These are phyloP conservation scores for Lydus trimaculatus DNA, from an alignment of 2,888 invertebrate genomes.

Conservation along the genomic window DNA sequence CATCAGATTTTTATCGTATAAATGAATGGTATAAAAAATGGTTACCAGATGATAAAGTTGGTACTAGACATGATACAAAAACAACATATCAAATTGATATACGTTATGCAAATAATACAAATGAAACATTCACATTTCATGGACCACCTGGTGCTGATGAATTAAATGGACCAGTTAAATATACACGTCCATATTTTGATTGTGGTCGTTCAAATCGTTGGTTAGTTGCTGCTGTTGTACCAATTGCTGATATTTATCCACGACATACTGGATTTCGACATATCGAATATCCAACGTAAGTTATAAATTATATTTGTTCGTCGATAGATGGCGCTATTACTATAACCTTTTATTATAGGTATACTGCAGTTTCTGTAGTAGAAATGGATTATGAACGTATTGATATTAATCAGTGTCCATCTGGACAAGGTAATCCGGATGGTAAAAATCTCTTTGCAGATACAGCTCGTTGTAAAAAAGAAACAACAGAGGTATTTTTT, in stretches of 20 bases:
- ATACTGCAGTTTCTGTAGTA: slow-evolving; percentile 89
- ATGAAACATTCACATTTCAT: slow-evolving; percentile 96
- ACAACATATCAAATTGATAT: slow-evolving; percentile 90
- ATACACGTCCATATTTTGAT: slow-evolving; percentile 95
- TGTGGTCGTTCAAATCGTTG: slow-evolving; percentile 95
- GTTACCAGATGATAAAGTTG: slow-evolving; percentile 85
- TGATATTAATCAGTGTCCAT: slow-evolving; percentile 97
- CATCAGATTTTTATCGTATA: slow-evolving; percentile 86
- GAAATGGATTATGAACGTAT: slow-evolving; percentile 97
- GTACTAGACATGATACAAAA: slow-evolving; percentile 86
- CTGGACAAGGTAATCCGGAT: slow-evolving; percentile 82
- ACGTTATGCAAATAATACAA: slow-evolving; percentile 91
- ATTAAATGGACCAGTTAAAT: slow-evolving; percentile 90
- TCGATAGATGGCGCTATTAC: neutral
- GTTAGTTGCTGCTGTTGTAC: slow-evolving; percentile 93
- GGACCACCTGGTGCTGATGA: slow-evolving; percentile 93
- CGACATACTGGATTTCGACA: slow-evolving; percentile 92
- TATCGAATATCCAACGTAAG: slow-evolving; percentile 92
- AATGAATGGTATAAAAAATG: slow-evolving; percentile 94
- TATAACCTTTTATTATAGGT: slow-evolving; percentile 64
- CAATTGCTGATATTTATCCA: slow-evolving; percentile 95
- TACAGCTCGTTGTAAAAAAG: slow-evolving; percentile 89
- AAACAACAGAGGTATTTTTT: slow-evolving; percentile 80
- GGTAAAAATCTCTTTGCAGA: slow-evolving; percentile 88
- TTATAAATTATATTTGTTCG: slow-evolving; percentile 40